phyloP scores from a whole-genome alignment of 2,113 vertebrate genomes.

The Caranx ignobilis region DNA sequence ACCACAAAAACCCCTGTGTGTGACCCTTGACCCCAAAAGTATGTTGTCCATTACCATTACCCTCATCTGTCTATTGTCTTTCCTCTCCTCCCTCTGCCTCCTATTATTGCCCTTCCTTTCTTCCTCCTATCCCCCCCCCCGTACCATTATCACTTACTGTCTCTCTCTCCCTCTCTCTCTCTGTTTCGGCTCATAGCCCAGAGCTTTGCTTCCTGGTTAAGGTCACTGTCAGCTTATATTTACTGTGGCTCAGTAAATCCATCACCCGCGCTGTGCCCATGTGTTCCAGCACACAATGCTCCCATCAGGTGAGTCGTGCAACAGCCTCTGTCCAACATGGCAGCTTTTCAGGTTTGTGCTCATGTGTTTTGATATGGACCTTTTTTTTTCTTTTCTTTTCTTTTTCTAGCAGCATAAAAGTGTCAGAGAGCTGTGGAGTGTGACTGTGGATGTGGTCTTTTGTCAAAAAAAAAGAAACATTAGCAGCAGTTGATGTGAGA shows the following conservation, averaged over 20 bases:
- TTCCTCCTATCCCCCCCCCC: neutral
- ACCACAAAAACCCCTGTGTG: too few species aligned
- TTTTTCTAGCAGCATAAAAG: neutral
- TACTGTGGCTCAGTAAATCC: conserved; percentile 53
- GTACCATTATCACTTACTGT: conserved; percentile 7
- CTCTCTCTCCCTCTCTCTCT: conserved; percentile 2
- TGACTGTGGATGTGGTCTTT: neutral
- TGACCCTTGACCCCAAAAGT: too few species aligned
- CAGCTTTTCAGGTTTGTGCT: neutral
- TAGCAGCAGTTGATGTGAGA: too few species aligned
- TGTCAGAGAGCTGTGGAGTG: neutral
- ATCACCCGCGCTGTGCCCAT: conserved; percentile 23
- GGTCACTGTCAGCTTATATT: conserved; percentile 66
- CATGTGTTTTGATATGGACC: neutral
- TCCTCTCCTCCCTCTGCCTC: neutral
- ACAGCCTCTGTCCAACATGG: neutral
- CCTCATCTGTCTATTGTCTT: too few species aligned
- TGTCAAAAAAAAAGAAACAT: neutral
- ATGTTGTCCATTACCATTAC: neutral
- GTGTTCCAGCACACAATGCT: conserved; percentile 16
- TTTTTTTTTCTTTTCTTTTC: too few species aligned
- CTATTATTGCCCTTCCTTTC: neutral
- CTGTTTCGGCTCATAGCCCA: conserved; percentile 38
- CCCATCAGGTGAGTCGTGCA: conserved; percentile 2
- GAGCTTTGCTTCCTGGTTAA: conserved; percentile 57